Evolutionary conservation across 2,888 invertebrate species (phyloP).

Genomic region (Xanthorhoe spadicearia): DNA sequence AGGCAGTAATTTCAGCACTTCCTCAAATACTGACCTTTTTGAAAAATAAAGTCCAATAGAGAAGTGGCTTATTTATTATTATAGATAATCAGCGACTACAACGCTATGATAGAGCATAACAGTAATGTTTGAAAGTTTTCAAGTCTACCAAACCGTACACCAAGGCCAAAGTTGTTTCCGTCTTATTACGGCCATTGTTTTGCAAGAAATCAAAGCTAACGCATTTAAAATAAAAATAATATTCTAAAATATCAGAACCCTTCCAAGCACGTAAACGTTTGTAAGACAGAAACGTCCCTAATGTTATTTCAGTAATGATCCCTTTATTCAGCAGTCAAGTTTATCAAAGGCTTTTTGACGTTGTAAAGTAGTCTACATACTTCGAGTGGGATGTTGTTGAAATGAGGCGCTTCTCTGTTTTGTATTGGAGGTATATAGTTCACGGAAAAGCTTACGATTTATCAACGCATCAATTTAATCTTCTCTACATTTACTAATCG

Average conservation of each 20-base stretch:
- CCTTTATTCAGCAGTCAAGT: constrained; percentile 32
- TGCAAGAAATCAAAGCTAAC: not conserved
- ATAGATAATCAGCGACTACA: not conserved
- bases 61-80: no score
- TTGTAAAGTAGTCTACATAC: constrained; percentile 11
- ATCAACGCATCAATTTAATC: not conserved
- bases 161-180: not conserved
- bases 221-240: constrained; percentile 2
- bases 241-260: constrained; percentile 8
- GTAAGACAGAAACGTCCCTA: constrained; percentile 21
- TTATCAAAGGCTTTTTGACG: constrained; percentile 32
- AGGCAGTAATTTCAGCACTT: no score
- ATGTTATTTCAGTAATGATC: constrained; percentile 35
- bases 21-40: no score
- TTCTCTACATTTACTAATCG: not conserved
- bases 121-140: not conserved
- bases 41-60: no score
- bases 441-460: not conserved
- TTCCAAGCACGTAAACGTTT: constrained; percentile 5
- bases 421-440: not conserved
- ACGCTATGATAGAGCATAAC: not conserved
- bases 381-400: constrained; percentile 1
- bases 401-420: not conserved
- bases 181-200: not conserved
- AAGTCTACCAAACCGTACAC: not conserved